Evolutionary conservation across 2,113 vertebrate genomes (phyloP), one percentile per base, ranked within the genome.

Genomic region (Phyllostomus discolor): DNA sequence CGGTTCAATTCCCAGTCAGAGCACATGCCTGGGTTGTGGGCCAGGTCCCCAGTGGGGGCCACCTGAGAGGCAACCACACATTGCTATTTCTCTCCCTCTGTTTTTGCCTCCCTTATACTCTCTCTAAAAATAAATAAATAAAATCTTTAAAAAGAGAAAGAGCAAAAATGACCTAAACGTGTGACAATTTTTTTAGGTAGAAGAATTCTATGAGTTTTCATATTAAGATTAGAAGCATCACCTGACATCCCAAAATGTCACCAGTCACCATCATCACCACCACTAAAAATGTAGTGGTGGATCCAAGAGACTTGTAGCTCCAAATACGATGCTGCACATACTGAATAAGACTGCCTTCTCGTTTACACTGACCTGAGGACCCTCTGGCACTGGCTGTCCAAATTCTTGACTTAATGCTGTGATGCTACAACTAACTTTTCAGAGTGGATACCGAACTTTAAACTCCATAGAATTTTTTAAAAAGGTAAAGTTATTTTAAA

Each of bases 361-460:
- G 83, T 24, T 89, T 82, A 88, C 46, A 69, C 75, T 69, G 50
- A 87, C 57, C 54, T 91, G 59, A 84, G 64, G 78, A 59, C 15
- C 81, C 79, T 57, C 67, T 78, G 70, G 75, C 72, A 92, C 92
- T 83, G 81, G 81, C 67, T 93, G 50, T 80, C 62, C 75, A 70
- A 64, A 90, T 91, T 82, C 87, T 87, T 90, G 50, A 70, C 43
- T 92, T 88, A 75, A 78, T 85, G 72, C 10, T 59, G 75, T 79
- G 72, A 62, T 73, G 81, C 76, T 73, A 90, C 67, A 94, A 88
- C 87, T 96, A 96, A 81, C 41, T 79, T 94, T 88, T 91, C 82
- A 92, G 50, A 83, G 22, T 69, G 38, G 41, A 95, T 41, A 12
- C 9, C 75, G 67, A 97, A 95, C 92, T 95, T 78, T 86, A 67